Base-by-base conservation (phyloP, 2,888 invertebrate species). In the Eristalis intricaria region DNA sequence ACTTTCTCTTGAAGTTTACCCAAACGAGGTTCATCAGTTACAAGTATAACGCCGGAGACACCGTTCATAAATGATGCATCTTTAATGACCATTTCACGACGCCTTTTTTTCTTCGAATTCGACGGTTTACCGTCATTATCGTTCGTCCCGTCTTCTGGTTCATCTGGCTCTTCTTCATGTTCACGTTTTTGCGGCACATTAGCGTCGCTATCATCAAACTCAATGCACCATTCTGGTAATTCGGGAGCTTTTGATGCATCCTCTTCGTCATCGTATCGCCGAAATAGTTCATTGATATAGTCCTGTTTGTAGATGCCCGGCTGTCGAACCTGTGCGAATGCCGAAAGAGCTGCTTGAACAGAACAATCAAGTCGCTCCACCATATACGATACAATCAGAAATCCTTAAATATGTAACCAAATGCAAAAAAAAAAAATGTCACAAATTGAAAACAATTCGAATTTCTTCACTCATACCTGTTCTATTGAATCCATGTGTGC, bases 241-340 rank as follows among this genome's bases (percentile, higher is more conserved):
- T 94, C 92, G 0, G 99, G 98, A 1, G 98, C 96, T 0, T 95
- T 95, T 0, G 95, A 94, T 0, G 95, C 95, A 90, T 95, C 96
- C 73, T 94, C 95, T 35, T 95, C 96, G 90, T 96, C 96, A 89
- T 96, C 98, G 91, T 96, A 98, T 2, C 97, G 94, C 79, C 94
- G 94, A 91, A 96, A 98, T 38, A 99, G 93, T 93, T 99, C 99
- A 90, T 95, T 94, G 74, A 99, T 94, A 92, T 99, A 99, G 91
- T 99, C 99, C 89, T 95, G 96, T 93, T 99, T 99, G 93, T 99
- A 99, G 90, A 99, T 99, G 23, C 99, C 99, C 0, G 99, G 98
- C 0, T 97, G 96, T 87, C 99, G 91, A 2, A 92, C 91, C 43
- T 89, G 94, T 2, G 96, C 95, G 93, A 99, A 99, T 90, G 95